Evolutionary conservation across 2,113 vertebrate species (phyloP).

Genomic region (Pomatostomus ruficeps): DNA sequence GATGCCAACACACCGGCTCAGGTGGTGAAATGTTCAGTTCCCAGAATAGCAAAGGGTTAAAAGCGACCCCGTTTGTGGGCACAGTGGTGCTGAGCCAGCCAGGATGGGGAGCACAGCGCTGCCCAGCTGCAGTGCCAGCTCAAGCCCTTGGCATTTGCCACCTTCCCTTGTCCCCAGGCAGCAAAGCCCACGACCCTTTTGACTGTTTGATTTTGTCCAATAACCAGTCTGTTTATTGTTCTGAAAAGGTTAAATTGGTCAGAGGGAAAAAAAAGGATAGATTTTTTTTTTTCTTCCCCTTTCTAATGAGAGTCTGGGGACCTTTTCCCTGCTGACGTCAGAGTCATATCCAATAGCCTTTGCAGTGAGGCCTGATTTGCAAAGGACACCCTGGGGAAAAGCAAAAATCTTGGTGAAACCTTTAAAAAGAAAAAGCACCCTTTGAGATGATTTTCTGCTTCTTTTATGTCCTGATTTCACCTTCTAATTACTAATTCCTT

Average conservation of each 20-base stretch:
- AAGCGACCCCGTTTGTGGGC: background rate
- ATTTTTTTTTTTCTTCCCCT: background rate
- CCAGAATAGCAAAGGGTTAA: background rate
- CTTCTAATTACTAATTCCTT: conserved; percentile 19
- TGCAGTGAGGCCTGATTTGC: conserved; percentile 53
- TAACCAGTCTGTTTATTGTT: conserved; percentile 19
- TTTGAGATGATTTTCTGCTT: background rate
- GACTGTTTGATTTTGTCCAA: background rate
- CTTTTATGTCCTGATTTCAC: conserved; percentile 61
- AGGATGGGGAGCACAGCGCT: background rate
- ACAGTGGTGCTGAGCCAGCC: background rate
- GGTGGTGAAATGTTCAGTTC: background rate
- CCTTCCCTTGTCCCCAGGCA: background rate
- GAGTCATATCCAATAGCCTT: conserved; percentile 43
- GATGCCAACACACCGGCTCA: background rate
- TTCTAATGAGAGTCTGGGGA: conserved; percentile 53
- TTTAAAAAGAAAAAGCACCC: background rate
- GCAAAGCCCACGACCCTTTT: background rate
- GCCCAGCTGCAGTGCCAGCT: background rate
- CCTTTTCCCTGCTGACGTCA: conserved; percentile 45
- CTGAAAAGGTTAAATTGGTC: conserved; percentile 47
- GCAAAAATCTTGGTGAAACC: conserved; percentile 49
- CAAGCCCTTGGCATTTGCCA: background rate
- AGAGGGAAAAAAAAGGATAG: background rate
- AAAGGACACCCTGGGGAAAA: conserved; percentile 52